Base-by-base conservation (phyloP, 2,888 invertebrate genomes). In the Carcina quercana region DNA sequence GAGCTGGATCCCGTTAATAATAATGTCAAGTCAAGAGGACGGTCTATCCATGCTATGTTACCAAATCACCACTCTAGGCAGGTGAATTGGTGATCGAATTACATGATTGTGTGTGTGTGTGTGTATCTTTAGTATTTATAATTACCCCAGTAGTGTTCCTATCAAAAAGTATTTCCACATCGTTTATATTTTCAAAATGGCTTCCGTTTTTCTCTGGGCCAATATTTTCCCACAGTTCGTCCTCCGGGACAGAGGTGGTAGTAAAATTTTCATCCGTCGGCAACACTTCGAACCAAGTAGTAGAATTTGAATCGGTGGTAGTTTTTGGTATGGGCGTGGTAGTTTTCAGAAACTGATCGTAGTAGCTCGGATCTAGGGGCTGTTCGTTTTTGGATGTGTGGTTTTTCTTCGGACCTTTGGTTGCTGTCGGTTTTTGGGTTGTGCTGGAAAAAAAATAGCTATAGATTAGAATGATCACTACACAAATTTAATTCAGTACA, bases 121-220 rank as follows among this genome's bases (percentile, higher is more conserved):
- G n/a, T n/a, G n/a, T n/a, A n/a, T n/a, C n/a, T n/a, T n/a, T n/a
- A n/a, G n/a, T n/a, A n/a, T 12, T 15, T 10, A 21, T 20, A 56
- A 71, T 63, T 43, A 82, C 82, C 43, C 57, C 56, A 34, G 38
- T 59, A 13, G 38, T 50, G 43, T 53, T 59, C 8, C 53, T 56
- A 25, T 70, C 71, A 56, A 86, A 86, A 33, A 86, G 43, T 17
- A 84, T 67, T 35, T 86, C 86, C 0, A 85, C 86, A 37, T 86
- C 85, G 25, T 75, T 70, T 17, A 84, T 45, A 36, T 73, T 75
- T 8, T 59, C 67, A 8, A 65, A 57, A 28, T 60, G 62, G 32
- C 55, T 73, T 0, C 51, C 58, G 44, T 78, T 76, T 1, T 42
- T 49, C 0, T 58, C 59, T 0, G 66, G 59, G 0, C 60, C 69